Base-by-base conservation (phyloP, 2,113 vertebrate genomes). In the Rhinichthys klamathensis region DNA sequence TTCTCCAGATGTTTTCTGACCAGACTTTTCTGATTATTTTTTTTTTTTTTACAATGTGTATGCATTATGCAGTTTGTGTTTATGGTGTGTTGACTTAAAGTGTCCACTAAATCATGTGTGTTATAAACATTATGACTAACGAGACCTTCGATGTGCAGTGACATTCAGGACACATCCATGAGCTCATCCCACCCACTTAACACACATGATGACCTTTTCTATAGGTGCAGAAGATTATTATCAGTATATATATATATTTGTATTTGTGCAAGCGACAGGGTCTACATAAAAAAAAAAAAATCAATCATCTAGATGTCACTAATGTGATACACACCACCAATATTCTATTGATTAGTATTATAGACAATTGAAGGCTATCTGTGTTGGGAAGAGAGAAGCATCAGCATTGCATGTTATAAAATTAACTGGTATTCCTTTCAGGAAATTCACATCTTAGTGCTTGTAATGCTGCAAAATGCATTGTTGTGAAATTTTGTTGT, bases 151-250 rank as follows among this genome's bases (percentile, higher is more conserved):
- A 80, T 38, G 56, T 80, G 54, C 77, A 44, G 35, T 80, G 56
- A 80, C 77, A 80, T 80, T 80, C 23, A 80, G 23, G 32, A 70
- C 56, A 79, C 54, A n/a, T 25, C 12, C 1, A 12, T 25, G 54
- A n/a, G 32, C 6, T 41, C 32, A 60, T 79, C 30, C 56, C 6
- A 79, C 56, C 23, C 56, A 79, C 49, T 79, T 60, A 79, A 60
- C 54, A 79, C 76, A 35, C 56, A 79, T 25, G 56, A 80, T 61
- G 56, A 80, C 77, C 56, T 61, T 61, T 61, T 79, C 32, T n/a
- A 38, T 38, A 15, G 54, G n/a, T n/a, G n/a, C n/a, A n/a, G n/a
- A n/a, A n/a, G n/a, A n/a, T n/a, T n/a, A n/a, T n/a, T n/a, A n/a
- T n/a, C n/a, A n/a, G n/a, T n/a, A n/a, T n/a, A n/a, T n/a, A n/a